Evolutionary conservation across 2,888 invertebrate genomes (phyloP).

Genomic region (Galerucella nymphaeae): DNA sequence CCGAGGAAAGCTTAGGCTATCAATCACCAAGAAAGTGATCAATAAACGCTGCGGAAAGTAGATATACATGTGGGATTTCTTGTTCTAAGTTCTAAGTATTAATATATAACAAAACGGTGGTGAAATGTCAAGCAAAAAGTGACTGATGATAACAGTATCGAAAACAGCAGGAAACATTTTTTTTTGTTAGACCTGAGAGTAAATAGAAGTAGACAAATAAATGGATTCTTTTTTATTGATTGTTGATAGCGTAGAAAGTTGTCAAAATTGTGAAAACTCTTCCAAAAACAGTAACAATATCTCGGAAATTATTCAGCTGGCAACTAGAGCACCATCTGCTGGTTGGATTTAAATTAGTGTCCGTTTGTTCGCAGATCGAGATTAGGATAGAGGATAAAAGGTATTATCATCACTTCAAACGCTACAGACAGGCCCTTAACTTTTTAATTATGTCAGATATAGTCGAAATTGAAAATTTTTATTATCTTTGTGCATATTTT

Average conservation of each 20-base stretch:
- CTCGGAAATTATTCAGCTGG: neutral
- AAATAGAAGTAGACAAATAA: neutral
- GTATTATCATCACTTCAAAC: neutral
- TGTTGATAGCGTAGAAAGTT: too few relatives aligned
- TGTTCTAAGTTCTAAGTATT: slow-evolving; percentile 9
- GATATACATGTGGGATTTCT: slow-evolving; percentile 7
- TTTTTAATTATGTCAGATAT: neutral
- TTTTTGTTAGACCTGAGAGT: neutral
- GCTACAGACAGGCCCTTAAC: neutral
- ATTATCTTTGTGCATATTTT: neutral
- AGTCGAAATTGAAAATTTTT: neutral
- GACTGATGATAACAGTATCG: slow-evolving; percentile 1
- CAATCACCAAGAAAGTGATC: slow-evolving; percentile 9
- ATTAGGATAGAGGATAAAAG: neutral
- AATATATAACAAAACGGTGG: slow-evolving; percentile 11
- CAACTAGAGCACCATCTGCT: neutral
- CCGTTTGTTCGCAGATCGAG: neutral
- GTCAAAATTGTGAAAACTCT: too few relatives aligned
- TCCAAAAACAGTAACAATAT: too few relatives aligned
- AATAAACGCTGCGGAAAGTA: slow-evolving; percentile 8
- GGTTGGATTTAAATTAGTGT: neutral
- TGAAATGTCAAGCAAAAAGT: slow-evolving; percentile 7
- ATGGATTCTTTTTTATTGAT: too few relatives aligned
- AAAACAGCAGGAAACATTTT: neutral
- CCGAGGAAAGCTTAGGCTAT: neutral